Evolutionary conservation across 2,888 invertebrate species (phyloP).

Genomic region (Acronicta leporina): DNA sequence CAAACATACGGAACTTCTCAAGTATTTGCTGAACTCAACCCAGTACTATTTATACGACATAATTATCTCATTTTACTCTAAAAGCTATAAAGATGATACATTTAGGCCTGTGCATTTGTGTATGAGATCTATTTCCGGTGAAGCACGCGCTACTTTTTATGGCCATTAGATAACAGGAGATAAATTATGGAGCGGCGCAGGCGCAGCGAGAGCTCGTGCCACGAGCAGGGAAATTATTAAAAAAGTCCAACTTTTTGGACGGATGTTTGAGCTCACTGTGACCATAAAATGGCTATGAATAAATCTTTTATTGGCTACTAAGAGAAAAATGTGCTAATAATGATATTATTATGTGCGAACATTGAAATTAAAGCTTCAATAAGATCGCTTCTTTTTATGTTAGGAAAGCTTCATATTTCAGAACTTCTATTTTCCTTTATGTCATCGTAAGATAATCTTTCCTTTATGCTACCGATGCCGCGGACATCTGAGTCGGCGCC

Average conservation of each 20-base stretch:
- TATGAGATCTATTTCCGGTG: constrained; percentile 59
- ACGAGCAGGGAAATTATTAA: constrained; percentile 49
- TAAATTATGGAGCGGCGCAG: constrained; percentile 66
- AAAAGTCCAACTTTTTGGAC: constrained; percentile 43
- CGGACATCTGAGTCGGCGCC: constrained; percentile 11
- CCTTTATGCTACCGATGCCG: constrained; percentile 17
- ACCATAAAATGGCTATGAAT: constrained; percentile 42
- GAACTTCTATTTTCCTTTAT: constrained; percentile 9
- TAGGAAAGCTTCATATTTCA: constrained; percentile 25
- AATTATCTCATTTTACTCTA: constrained; percentile 43
- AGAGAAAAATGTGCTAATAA: constrained; percentile 24
- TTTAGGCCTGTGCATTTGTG: constrained; percentile 45
- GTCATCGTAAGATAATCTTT: constrained; percentile 33
- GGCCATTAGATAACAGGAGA: constrained; percentile 76
- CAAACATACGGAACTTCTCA: constrained; percentile 21
- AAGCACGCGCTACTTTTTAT: constrained; percentile 75
- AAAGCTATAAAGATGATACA: constrained; percentile 43
- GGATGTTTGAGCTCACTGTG: constrained; percentile 48
- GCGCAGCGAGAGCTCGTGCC: constrained; percentile 49
- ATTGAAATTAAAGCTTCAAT: no score
- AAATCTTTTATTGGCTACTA: constrained; percentile 37
- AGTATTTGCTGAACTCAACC: constrained; percentile 16
- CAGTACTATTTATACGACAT: constrained; percentile 6
- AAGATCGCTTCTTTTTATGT: not conserved
- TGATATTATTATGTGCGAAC: constrained; percentile 6